Conservation (phyloP, 2,113 vertebrate genomes). For the Clarias batrachus region DNA sequence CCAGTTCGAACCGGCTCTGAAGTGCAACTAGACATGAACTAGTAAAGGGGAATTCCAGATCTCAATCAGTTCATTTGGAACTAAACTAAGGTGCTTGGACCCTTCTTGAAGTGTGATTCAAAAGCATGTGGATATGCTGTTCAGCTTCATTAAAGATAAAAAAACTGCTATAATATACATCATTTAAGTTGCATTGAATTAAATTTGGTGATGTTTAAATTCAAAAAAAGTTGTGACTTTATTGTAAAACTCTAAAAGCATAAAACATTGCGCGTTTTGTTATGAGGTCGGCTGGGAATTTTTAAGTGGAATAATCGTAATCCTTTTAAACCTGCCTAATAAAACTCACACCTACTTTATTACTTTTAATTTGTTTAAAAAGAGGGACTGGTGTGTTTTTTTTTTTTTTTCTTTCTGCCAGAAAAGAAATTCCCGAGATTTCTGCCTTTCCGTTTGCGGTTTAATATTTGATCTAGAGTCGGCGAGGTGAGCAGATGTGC, state of each 20-base stretch:
- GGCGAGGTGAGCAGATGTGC: conserved; percentile 26
- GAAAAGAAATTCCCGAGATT: background rate
- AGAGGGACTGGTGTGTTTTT: too few relatives aligned
- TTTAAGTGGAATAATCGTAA: background rate
- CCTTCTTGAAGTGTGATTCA: background rate
- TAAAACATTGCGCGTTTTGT: background rate
- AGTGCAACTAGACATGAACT: too few relatives aligned
- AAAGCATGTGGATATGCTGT: background rate
- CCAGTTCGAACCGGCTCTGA: too few relatives aligned
- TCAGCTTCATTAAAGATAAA: background rate
- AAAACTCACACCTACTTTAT: conserved; percentile 28
- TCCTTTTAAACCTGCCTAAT: conserved; percentile 10
- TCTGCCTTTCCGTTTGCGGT: background rate
- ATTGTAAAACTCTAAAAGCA: background rate
- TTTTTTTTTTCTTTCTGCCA: background rate
- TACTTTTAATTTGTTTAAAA: background rate
- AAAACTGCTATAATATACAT: background rate
- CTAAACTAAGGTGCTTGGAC: background rate
- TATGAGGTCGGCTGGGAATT: conserved; percentile 4
- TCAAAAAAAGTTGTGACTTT: background rate
- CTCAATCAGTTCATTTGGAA: background rate
- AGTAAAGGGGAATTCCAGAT: background rate
- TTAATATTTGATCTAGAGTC: background rate
- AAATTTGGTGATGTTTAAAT: background rate
- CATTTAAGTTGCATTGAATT: background rate